Evolutionary conservation across 2,888 invertebrate genomes (phyloP).

Genomic region (Lordiphosa andalusiaca): DNA sequence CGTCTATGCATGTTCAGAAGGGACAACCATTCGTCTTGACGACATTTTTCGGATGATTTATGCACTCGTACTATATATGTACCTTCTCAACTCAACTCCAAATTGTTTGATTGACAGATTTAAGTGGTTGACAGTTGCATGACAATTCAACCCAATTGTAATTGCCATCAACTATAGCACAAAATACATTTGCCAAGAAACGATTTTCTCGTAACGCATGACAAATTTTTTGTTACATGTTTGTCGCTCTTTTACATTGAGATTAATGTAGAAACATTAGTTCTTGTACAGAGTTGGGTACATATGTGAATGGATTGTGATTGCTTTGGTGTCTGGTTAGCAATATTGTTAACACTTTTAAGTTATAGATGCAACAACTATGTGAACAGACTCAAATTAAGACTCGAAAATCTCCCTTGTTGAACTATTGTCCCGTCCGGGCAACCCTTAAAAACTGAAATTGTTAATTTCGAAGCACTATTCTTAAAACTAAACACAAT

Average conservation of each 20-base stretch:
- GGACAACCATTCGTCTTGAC: constrained; percentile 31
- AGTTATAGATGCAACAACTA: too few species aligned
- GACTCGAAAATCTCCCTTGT: too few species aligned
- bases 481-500: constrained; percentile 15
- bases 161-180: constrained; percentile 51
- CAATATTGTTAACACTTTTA: constrained; percentile 14
- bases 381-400: too few species aligned
- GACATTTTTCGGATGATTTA: constrained; percentile 61
- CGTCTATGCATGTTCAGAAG: constrained; percentile 30
- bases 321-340: too few species aligned
- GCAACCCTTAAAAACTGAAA: not conserved
- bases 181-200: constrained; percentile 56
- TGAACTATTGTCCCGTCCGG: constrained; percentile 15
- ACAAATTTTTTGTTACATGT: constrained; percentile 75
- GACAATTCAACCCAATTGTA: constrained; percentile 74
- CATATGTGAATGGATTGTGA: too few species aligned
- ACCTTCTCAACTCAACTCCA: constrained; percentile 54
- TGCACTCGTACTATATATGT: constrained; percentile 52
- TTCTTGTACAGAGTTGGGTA: too few species aligned
- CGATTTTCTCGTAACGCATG: constrained; percentile 77
- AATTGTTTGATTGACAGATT: constrained; percentile 79
- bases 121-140: constrained; percentile 80
- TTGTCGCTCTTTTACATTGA: constrained; percentile 49
- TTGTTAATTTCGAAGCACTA: not conserved
- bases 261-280: constrained; percentile 9